A percentile compares a stretch with the other conserved stretches of the same genome.
These are phyloP conservation scores for Tromatobia lineatoria DNA, from an alignment of 2,888 invertebrate genomes.

Conservation along the genomic window DNA sequence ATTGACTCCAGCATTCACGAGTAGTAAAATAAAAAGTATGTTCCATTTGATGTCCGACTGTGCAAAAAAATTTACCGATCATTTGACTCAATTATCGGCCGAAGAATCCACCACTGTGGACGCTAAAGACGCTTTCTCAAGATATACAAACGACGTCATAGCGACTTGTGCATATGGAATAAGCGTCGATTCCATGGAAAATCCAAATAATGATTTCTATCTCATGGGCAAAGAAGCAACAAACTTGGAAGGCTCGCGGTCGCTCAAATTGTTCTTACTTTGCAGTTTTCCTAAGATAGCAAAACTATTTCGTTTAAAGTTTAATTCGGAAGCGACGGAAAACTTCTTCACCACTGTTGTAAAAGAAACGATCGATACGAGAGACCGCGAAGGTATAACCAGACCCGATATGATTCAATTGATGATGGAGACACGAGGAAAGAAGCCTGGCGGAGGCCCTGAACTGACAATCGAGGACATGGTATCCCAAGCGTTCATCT, in stretches of 20 bases:
- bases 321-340: background rate
- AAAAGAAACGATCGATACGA: conserved; percentile 35
- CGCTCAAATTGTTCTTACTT: conserved; percentile 39
- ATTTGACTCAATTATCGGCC: conserved; percentile 59
- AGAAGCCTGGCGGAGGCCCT: conserved; percentile 35
- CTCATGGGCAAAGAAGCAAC: conserved; percentile 59
- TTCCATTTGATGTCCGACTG: conserved; percentile 84
- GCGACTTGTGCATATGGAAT: conserved; percentile 72
- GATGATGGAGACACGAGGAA: conserved; percentile 84
- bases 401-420: conserved; percentile 87
- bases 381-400: conserved; percentile 67
- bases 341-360: conserved; percentile 54
- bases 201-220: conserved; percentile 72
- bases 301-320: conserved; percentile 18
- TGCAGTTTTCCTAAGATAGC: conserved; percentile 20
- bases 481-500: conserved; percentile 84
- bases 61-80: conserved; percentile 74
- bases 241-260: conserved; percentile 26
- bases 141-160: conserved; percentile 72
- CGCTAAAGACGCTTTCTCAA: conserved; percentile 74
- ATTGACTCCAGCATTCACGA: conserved; percentile 87
- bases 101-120: conserved; percentile 66
- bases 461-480: conserved; percentile 79
- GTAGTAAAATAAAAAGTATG: conserved; percentile 87
- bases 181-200: conserved; percentile 65